These are phyloP conservation scores for Latrodectus geometricus DNA, from an alignment of 1,140 invertebrate species.

Conservation along the genomic window DNA sequence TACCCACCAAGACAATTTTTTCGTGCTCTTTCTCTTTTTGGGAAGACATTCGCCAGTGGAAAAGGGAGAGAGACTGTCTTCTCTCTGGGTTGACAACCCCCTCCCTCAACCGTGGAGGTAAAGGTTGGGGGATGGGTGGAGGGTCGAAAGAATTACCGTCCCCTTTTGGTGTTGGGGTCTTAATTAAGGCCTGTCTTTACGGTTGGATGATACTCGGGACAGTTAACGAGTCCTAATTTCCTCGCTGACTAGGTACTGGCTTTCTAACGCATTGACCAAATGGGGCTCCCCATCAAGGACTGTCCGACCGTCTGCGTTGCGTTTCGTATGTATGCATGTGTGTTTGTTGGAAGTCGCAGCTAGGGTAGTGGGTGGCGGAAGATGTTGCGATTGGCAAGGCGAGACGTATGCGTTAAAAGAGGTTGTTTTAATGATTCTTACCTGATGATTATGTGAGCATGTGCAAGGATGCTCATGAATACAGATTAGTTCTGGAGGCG, in stretches of 20 bases:
- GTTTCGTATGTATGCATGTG: neutral
- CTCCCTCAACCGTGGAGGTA: neutral
- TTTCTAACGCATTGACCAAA: conserved; percentile 50
- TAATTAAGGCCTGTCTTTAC: conserved; percentile 58
- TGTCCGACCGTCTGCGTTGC: conserved; percentile 3
- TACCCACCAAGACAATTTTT: neutral
- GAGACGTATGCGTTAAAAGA: conserved; percentile 12
- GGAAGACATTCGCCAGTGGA: conserved; percentile 11
- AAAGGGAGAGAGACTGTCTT: conserved; percentile 16
- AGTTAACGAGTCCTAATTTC: conserved; percentile 59
- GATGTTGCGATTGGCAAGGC: conserved; percentile 5
- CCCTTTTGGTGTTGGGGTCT: conserved; percentile 44
- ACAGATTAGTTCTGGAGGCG: conserved; percentile 43
- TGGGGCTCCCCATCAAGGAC: conserved; percentile 35
- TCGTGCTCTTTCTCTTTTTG: conserved; percentile 11
- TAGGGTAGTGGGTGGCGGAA: neutral
- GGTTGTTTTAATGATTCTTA: conserved; percentile 52
- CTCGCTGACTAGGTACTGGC: conserved; percentile 41
- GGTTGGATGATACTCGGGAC: conserved; percentile 43
- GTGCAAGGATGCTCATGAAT: conserved; percentile 35
- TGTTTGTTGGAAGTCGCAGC: neutral
- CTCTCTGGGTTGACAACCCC: conserved; percentile 47
- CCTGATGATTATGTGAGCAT: conserved; percentile 43
- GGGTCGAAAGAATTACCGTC: conserved; percentile 29
- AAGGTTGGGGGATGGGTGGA: neutral